Percentiles rank a stretch among this genome's conserved stretches.
These are phyloP conservation scores for Ceratothoa steindachneri DNA, from an alignment of 2,888 invertebrate species.

Conservation along the genomic window DNA sequence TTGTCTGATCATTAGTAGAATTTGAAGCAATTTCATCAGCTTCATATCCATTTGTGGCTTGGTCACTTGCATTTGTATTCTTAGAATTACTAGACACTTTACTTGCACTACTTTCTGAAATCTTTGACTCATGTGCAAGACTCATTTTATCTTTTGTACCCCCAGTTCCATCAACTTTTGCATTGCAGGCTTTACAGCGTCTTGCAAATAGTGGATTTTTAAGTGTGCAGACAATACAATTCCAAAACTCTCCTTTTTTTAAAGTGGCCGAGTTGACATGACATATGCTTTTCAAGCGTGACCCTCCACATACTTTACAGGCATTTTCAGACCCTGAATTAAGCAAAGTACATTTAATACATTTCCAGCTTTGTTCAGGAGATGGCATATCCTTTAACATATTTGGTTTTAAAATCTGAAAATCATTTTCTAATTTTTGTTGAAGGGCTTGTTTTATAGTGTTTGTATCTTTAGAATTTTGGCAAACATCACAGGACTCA, in stretches of 20 bases:
- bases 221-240: constrained; percentile 74
- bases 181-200: constrained; percentile 50
- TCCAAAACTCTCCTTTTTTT: constrained; percentile 57
- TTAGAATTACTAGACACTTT: background rate
- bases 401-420: constrained; percentile 40
- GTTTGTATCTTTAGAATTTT: constrained; percentile 21
- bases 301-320: constrained; percentile 44
- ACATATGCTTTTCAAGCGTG: constrained; percentile 42
- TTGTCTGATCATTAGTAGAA: background rate
- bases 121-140: background rate
- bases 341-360: constrained; percentile 44
- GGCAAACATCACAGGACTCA: constrained; percentile 43
- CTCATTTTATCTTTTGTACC: constrained; percentile 42
- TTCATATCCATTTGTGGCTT: background rate
- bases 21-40: background rate
- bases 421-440: constrained; percentile 43
- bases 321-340: constrained; percentile 41
- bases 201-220: constrained; percentile 49
- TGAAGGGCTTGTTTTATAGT: constrained; percentile 26
- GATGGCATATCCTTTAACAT: constrained; percentile 27
- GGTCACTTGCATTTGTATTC: background rate
- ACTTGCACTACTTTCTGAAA: background rate
- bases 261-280: constrained; percentile 41
- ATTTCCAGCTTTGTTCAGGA: constrained; percentile 44
- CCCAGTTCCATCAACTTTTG: constrained; percentile 44